Evolutionary conservation across 2,888 invertebrate species (phyloP).

Genomic region (Eretmocerus hayati): DNA sequence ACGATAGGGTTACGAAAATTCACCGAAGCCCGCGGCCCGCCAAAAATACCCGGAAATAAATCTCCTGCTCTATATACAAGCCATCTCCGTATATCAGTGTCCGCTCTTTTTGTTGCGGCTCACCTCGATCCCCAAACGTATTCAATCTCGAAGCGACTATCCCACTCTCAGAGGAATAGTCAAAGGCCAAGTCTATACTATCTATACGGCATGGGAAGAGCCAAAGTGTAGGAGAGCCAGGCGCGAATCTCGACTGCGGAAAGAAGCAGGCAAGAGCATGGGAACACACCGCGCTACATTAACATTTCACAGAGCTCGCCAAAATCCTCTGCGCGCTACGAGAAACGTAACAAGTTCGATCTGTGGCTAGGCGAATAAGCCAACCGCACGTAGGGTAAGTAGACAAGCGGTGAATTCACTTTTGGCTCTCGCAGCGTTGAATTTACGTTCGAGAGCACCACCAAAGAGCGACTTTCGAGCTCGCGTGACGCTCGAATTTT

Average conservation of each 20-base stretch:
- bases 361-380: neutral
- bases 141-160: neutral
- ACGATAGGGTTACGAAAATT: neutral
- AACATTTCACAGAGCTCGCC: slow-evolving; percentile 12
- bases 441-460: too few species aligned
- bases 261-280: neutral
- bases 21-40: neutral
- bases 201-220: too few species aligned
- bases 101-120: neutral
- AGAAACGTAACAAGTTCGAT: slow-evolving; percentile 11
- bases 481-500: too few species aligned
- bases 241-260: too few species aligned
- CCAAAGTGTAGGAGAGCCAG: too few species aligned
- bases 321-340: slow-evolving; percentile 6
- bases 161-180: too few species aligned
- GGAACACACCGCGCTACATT: slow-evolving; percentile 7
- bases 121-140: neutral
- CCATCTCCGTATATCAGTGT: neutral
- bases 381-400: neutral
- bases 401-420: too few species aligned
- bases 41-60: slow-evolving; percentile 6
- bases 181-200: too few species aligned
- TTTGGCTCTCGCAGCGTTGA: too few species aligned
- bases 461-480: too few species aligned
- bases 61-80: neutral